Base-by-base conservation (phyloP, 2,888 invertebrate species). In the Epinotia nisella region DNA sequence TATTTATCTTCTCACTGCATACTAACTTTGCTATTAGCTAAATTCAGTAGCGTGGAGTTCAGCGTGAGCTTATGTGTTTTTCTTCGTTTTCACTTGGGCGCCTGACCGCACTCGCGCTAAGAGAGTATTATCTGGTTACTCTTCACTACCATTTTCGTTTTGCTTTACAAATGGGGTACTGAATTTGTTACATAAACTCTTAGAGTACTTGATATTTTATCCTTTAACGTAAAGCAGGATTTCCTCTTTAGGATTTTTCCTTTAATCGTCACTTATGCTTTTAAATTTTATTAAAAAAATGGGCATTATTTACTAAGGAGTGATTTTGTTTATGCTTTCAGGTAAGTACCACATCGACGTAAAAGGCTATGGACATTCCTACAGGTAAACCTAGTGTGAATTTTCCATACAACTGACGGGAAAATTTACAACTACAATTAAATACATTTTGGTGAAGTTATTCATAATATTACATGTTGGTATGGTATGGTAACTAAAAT, bases 71-170 rank as follows among this genome's bases (percentile, higher is more conserved):
- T 10, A 62, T 21, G 19, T 39, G n/a, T 45, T 56, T 65, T 65
- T 67, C 55, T 56, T 58, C 17, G 13, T 65, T 67, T 45, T 21
- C 10, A 45, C 24, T 45, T 24, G 45, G 17, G 13, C 21, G 24
- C n/a, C 56, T n/a, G 60, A 17, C 19, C 24, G 35, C 65, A 29
- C 19, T 39, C 29, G 11, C n/a, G 15, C 15, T 15, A 15, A 19
- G 41, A 56, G 41, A 24, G 56, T 41, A 17, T 58, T 67, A 24
- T 58, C 67, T 58, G 41, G 67, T 56, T 55, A 19, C 24, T 65
- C 39, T 66, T 24, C n/a, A 10, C 21, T 35, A 17, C 51, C 53
- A 35, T 55, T 53, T 65, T 29, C 17, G 39, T 65, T 53, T 35
- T 55, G 17, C 53, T 65, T 10, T 24, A 65, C 29, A n/a, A 39